Conservation (phyloP, 2,113 vertebrate species). For the Oncorhynchus keta region DNA sequence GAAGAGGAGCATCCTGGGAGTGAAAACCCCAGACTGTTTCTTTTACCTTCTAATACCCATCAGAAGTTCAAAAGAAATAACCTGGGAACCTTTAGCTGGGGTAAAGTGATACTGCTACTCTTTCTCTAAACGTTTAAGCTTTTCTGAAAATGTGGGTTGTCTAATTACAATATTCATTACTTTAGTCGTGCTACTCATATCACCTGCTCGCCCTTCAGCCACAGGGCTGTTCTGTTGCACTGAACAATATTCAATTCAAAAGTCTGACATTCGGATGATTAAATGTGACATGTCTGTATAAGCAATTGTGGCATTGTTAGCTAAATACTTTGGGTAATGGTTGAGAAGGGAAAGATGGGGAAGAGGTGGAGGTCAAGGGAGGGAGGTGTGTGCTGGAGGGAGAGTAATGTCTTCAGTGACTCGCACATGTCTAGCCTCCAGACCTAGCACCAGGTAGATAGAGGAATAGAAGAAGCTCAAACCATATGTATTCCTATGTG, state of each 20-base stretch:
- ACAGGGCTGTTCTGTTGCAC: slow-evolving; percentile 25
- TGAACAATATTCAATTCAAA: slow-evolving; percentile 12
- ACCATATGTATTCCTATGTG: neutral
- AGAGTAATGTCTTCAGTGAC: slow-evolving; percentile 51
- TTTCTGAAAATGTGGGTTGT: slow-evolving; percentile 30
- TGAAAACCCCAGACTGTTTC: slow-evolving; percentile 6
- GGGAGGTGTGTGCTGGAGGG: slow-evolving; percentile 58
- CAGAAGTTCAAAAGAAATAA: slow-evolving; percentile 34
- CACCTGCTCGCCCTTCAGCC: slow-evolving; percentile 49
- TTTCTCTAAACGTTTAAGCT: slow-evolving; percentile 28
- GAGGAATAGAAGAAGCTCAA: neutral
- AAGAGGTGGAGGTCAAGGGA: slow-evolving; percentile 34
- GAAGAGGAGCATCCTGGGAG: neutral
- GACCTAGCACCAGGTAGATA: slow-evolving; percentile 35
- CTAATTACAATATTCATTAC: slow-evolving; percentile 57
- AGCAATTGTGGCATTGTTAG: slow-evolving; percentile 53
- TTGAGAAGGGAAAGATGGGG: slow-evolving; percentile 7
- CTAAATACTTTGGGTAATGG: slow-evolving; percentile 33
- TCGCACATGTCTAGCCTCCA: slow-evolving; percentile 63
- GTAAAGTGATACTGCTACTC: slow-evolving; percentile 22
- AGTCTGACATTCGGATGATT: slow-evolving; percentile 51
- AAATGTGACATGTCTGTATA: slow-evolving; percentile 52
- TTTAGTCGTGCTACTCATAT: slow-evolving; percentile 38
- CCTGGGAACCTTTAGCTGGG: slow-evolving; percentile 31
- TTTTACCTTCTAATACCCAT: slow-evolving; percentile 23